Base-by-base conservation (phyloP, 2,888 invertebrate species). In the Pristionchus mayeri region DNA sequence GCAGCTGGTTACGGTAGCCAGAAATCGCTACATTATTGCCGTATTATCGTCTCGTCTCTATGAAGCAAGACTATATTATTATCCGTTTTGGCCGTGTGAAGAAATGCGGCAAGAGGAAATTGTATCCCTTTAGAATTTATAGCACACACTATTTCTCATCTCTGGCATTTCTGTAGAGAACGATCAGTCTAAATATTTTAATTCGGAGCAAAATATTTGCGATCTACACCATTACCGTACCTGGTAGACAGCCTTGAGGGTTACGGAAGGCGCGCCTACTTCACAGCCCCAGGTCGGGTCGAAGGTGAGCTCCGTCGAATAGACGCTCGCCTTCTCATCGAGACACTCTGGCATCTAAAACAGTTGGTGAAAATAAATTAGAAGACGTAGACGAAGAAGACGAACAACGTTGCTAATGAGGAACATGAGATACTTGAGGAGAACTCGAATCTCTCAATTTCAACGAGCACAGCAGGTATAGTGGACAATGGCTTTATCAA, bases 191-290 rank as follows among this genome's bases (percentile, higher is more conserved):
- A n/a, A n/a, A 67, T 67, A 18, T 57, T 3, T 52, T 63, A 24
- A 1, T n/a, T 63, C 27, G 1, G 24, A 0, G 0, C 24, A 6
- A 2, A 0, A 63, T 13, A 11, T 3, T n/a, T 2, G 11, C 24
- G 30, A 2, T n/a, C n/a, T 44, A 9, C 16, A 44, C 7, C 18
- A 27, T 0, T 50, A 78, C 50, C 37, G 40, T 40, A 80, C 80
- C 80, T 80, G 80, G 27, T 80, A 80, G 16, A 80, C 80, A 13
- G 80, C 80, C 57, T 80, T 30, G 52, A 80, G 54, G 37, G 57
- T 57, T n/a, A 37, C 44, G 24, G 37, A 40, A n/a, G n/a, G n/a
- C n/a, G 37, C 27, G 4, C 21, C 24, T 11, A 37, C 30, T 24
- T 52, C 80, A 34, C n/a, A 27, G 54, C 24, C 40, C 54, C 80